These are phyloP conservation scores for Mastomys natalensis DNA, from an alignment of 2,113 vertebrate genomes.

Conservation along the genomic window DNA sequence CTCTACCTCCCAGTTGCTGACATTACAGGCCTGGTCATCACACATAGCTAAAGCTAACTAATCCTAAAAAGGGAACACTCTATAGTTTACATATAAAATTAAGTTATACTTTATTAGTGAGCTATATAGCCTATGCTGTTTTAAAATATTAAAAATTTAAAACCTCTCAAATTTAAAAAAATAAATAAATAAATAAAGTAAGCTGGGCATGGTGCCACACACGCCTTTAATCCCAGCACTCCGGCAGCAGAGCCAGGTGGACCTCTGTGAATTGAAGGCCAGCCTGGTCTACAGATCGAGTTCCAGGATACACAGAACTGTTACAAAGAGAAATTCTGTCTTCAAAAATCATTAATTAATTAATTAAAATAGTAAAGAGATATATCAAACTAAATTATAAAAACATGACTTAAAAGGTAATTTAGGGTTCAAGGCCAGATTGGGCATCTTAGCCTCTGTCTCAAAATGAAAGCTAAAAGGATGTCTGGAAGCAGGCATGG, in stretches of 20 bases:
- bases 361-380: too few relatives aligned
- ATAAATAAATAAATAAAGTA: background rate
- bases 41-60: background rate
- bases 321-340: background rate
- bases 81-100: background rate
- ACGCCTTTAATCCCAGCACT: too few relatives aligned
- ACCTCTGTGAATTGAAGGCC: too few relatives aligned
- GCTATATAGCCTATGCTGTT: background rate
- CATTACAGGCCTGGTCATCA: background rate
- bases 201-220: too few relatives aligned
- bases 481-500: background rate
- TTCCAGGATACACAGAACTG: too few relatives aligned
- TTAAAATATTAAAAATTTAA: background rate
- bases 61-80: background rate
- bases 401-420: background rate
- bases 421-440: background rate
- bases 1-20: background rate
- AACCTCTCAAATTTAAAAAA: background rate
- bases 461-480: background rate
- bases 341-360: too few relatives aligned
- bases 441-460: background rate
- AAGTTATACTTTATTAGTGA: background rate
- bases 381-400: background rate
- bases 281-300: too few relatives aligned
- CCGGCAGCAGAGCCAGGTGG: too few relatives aligned